Percentiles rank a stretch among this genome's conserved stretches.
Conservation (phyloP, 2,113 vertebrate species). For the Cephalophus harveyi region DNA sequence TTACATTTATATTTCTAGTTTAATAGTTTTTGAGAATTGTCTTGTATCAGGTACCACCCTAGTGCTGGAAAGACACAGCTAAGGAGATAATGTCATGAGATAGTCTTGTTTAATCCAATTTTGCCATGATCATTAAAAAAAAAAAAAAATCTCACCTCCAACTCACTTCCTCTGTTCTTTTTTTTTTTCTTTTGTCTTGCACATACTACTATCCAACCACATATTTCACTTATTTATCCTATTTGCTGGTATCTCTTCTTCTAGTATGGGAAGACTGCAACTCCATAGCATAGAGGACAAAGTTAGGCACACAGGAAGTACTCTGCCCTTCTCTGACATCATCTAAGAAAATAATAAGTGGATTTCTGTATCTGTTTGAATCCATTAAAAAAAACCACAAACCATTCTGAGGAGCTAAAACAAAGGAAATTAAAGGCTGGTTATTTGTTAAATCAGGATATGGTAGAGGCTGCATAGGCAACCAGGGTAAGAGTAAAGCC, state of each 20-base stretch:
- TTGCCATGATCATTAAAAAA: background rate
- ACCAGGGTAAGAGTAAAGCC: background rate
- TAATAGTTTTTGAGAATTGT: background rate
- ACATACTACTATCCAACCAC: background rate
- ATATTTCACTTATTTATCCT: background rate
- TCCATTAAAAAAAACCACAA: background rate
- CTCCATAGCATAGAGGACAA: background rate
- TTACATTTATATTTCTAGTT: background rate
- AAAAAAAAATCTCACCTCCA: background rate
- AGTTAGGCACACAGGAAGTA: background rate
- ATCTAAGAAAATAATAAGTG: background rate
- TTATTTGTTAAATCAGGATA: background rate
- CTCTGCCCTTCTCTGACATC: background rate
- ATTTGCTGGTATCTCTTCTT: background rate
- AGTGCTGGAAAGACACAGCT: background rate
- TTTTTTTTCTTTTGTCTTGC: background rate
- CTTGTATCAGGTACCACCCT: background rate
- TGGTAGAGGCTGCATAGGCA: background rate
- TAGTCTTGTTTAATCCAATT: background rate
- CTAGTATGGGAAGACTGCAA: background rate
- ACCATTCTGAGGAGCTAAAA: background rate
- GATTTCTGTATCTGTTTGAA: background rate
- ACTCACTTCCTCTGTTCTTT: background rate
- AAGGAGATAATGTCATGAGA: background rate
- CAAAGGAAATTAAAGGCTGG: background rate